Conservation (phyloP, 2,113 vertebrate genomes). For the Datnioides undecimradiatus region DNA sequence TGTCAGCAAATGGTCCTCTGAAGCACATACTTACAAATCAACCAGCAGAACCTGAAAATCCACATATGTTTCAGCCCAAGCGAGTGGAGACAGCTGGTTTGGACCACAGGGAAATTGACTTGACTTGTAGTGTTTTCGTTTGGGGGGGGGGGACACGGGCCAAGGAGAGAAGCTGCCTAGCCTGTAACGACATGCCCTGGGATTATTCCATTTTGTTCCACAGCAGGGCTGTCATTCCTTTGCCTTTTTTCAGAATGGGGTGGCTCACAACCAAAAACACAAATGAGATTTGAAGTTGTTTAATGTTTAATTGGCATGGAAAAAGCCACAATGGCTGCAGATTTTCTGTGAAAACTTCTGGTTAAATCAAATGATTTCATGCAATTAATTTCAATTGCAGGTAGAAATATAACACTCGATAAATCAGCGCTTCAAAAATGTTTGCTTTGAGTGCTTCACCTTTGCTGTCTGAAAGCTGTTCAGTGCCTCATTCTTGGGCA, state of each 20-base stretch:
- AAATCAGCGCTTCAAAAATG: slow-evolving; percentile 1
- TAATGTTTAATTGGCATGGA: neutral
- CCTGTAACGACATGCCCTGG: slow-evolving; percentile 78
- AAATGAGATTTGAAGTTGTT: slow-evolving; percentile 3
- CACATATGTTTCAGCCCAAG: slow-evolving; percentile 3
- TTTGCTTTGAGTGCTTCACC: slow-evolving; percentile 25
- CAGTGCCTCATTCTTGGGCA: slow-evolving; percentile 62
- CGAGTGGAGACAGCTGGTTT: slow-evolving; percentile 61
- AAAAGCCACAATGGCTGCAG: neutral
- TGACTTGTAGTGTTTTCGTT: slow-evolving; percentile 68
- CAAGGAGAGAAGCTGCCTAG: slow-evolving; percentile 60
- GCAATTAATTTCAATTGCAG: slow-evolving; percentile 22
- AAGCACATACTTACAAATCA: slow-evolving; percentile 10
- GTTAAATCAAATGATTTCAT: neutral
- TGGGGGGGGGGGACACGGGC: slow-evolving; percentile 38
- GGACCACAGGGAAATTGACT: slow-evolving; percentile 53
- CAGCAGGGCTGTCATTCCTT: slow-evolving; percentile 71
- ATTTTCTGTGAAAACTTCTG: slow-evolving; percentile 1
- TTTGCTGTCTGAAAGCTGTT: slow-evolving; percentile 41
- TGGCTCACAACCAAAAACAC: slow-evolving; percentile 31
- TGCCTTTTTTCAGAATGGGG: slow-evolving; percentile 38
- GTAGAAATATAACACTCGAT: neutral
- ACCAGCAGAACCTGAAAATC: neutral
- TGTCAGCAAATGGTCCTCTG: slow-evolving; percentile 10
- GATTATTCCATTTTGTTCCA: slow-evolving; percentile 75